Conservation (phyloP, 2,113 vertebrate genomes). For the Oophaga pumilio region DNA sequence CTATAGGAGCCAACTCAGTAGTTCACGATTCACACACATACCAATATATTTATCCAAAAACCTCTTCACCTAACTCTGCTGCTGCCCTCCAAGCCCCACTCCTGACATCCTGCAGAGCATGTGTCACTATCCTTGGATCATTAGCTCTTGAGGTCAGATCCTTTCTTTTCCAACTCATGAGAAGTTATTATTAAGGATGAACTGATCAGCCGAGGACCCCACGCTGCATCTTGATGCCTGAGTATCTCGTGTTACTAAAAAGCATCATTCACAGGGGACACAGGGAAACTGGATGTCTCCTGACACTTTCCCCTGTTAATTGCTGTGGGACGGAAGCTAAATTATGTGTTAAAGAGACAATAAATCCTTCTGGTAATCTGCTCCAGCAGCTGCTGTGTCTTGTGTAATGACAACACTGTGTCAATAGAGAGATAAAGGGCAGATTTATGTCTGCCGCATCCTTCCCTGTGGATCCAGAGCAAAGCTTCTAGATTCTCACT, state of each 20-base stretch:
- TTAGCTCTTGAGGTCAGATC: not conserved
- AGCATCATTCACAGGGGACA: not conserved
- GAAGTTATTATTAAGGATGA: too few species aligned
- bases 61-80: too few species aligned
- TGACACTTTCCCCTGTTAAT: constrained; percentile 47
- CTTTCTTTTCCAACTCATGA: not conserved
- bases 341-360: constrained; percentile 54
- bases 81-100: too few species aligned
- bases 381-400: constrained; percentile 40
- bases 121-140: not conserved
- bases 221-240: not conserved
- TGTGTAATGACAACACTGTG: constrained; percentile 38
- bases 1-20: too few species aligned
- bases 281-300: not conserved
- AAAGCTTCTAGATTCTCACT: not conserved
- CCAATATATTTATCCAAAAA: too few species aligned
- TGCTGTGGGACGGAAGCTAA: constrained; percentile 51
- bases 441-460: constrained; percentile 48
- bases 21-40: too few species aligned
- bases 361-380: constrained; percentile 49
- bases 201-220: not conserved
- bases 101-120: too few species aligned
- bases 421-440: constrained; percentile 50
- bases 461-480: not conserved
- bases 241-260: not conserved